Evolutionary conservation across 2,113 vertebrate genomes (phyloP).

Genomic region (Hippopotamus amphibius): DNA sequence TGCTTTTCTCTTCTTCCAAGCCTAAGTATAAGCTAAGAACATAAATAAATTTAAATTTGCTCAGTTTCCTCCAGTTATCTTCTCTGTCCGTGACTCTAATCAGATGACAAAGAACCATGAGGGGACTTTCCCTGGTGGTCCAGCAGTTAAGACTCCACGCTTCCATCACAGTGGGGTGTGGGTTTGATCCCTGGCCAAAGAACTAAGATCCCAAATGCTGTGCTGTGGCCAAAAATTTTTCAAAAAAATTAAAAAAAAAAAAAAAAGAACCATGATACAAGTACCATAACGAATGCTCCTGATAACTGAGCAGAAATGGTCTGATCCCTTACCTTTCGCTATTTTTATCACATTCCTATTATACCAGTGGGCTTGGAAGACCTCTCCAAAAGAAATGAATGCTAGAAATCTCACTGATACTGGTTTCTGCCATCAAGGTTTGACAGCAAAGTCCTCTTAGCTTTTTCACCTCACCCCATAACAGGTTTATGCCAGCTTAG

Average conservation of each 20-base stretch:
- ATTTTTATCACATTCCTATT: background rate
- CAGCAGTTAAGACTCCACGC: too few species aligned
- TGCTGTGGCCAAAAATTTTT: too few species aligned
- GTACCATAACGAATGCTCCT: background rate
- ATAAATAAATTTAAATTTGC: background rate
- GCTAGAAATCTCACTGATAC: background rate
- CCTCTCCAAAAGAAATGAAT: background rate
- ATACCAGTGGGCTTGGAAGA: background rate
- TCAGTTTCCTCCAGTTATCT: background rate
- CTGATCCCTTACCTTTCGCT: background rate
- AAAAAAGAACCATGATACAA: background rate
- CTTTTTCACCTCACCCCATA: background rate
- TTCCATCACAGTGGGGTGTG: too few species aligned
- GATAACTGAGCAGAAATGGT: background rate
- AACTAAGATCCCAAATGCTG: too few species aligned
- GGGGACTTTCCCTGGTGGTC: too few species aligned
- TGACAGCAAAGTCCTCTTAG: conserved; percentile 19
- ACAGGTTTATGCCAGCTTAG: background rate
- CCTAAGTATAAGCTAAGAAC: too few species aligned
- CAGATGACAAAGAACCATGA: background rate
- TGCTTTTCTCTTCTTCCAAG: background rate
- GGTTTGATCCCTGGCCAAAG: too few species aligned
- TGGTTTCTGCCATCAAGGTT: background rate
- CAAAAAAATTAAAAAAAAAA: too few species aligned
- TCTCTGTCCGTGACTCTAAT: background rate